These are phyloP conservation scores for Torymus auratus DNA, from an alignment of 2,888 invertebrate genomes.

Conservation along the genomic window DNA sequence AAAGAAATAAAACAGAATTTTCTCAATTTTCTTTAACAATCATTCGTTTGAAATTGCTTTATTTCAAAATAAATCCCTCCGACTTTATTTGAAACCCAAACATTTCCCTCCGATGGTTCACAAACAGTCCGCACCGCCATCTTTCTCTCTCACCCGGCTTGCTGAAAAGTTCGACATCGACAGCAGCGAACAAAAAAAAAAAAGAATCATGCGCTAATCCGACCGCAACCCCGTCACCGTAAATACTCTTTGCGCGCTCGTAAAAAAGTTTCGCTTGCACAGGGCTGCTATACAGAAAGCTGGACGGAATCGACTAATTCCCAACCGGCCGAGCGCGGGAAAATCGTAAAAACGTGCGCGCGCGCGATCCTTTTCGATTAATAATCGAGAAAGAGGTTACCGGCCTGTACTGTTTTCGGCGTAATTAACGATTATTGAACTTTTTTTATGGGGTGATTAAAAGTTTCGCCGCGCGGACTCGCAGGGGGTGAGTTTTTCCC, in stretches of 20 bases:
- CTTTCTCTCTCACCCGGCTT: no score
- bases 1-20: no score
- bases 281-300: not conserved
- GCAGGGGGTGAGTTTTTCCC: no score
- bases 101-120: no score
- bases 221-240: conserved; percentile 16
- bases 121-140: no score
- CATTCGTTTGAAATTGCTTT: no score
- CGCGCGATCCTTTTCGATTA: conserved; percentile 33
- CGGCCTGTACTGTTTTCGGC: conserved; percentile 22
- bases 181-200: not conserved
- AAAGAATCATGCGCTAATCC: conserved; percentile 22
- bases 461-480: conserved; percentile 20
- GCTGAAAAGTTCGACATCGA: no score
- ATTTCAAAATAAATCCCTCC: no score
- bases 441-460: conserved; percentile 35
- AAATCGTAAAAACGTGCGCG: conserved; percentile 11
- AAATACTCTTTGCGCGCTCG: conserved; percentile 35
- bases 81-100: no score
- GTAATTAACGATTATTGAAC: conserved; percentile 43
- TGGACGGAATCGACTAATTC: conserved; percentile 28
- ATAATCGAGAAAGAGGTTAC: conserved; percentile 9
- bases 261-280: conserved; percentile 27
- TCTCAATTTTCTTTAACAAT: no score
- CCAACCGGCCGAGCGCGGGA: not conserved